These are phyloP conservation scores for Ectemnius lituratus DNA, from an alignment of 2,888 invertebrate species.

Conservation along the genomic window DNA sequence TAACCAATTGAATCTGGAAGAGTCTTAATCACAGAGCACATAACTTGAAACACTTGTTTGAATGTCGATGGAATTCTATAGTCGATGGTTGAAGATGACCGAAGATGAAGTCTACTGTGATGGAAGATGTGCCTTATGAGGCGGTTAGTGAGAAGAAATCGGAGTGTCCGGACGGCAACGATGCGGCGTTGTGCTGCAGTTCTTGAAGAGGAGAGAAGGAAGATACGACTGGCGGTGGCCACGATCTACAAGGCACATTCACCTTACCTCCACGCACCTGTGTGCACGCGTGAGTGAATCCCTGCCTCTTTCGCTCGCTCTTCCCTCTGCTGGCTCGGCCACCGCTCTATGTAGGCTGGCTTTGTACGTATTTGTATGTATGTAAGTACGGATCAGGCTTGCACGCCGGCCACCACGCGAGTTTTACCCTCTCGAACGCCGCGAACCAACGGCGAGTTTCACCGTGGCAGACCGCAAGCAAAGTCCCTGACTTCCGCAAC, in stretches of 20 bases:
- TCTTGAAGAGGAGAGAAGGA: conserved; percentile 63
- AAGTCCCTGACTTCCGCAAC: conserved; percentile 25
- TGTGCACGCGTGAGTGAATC: conserved; percentile 56
- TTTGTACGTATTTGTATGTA: not conserved
- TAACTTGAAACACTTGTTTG: no score
- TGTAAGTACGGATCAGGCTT: not conserved
- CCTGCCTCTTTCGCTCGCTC: conserved; percentile 29
- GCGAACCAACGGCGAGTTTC: conserved; percentile 32
- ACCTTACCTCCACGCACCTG: conserved; percentile 64
- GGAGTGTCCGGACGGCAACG: not conserved
- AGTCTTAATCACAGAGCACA: no score
- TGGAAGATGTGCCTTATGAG: not conserved
- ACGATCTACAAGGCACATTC: conserved; percentile 64
- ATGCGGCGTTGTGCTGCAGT: conserved; percentile 54
- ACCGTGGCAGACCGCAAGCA: conserved; percentile 14
- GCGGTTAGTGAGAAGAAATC: not conserved
- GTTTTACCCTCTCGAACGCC: conserved; percentile 32
- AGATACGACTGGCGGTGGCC: conserved; percentile 65
- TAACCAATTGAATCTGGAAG: no score
- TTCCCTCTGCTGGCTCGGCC: not conserved
- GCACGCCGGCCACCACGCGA: conserved; percentile 13
- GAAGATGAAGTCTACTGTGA: no score
- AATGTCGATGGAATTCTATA: no score
- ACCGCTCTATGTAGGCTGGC: no score
- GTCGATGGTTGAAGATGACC: no score